Evolutionary conservation across 1,140 invertebrate genomes (phyloP).

Genomic region (Pogonomyrmex barbatus): DNA sequence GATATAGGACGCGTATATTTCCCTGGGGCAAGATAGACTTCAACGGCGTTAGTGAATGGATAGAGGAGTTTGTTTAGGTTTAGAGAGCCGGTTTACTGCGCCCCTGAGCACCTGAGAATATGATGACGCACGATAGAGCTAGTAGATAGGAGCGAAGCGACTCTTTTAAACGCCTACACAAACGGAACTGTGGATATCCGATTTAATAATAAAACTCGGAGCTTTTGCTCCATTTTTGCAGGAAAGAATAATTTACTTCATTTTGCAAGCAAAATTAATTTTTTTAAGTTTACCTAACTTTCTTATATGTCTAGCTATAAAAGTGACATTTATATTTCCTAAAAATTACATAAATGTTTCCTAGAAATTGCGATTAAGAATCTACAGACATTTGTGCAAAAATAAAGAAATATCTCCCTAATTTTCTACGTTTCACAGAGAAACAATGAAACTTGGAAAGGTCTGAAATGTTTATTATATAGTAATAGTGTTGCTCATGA

Average conservation of each 20-base stretch:
- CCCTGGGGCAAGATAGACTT: slow-evolving; percentile 46
- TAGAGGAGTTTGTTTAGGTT: slow-evolving; percentile 52
- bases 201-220: neutral
- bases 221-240: neutral
- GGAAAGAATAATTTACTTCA: neutral
- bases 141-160: neutral
- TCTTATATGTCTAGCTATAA: neutral
- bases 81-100: slow-evolving; percentile 39
- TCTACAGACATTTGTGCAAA: neutral
- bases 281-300: neutral
- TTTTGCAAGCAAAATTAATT: neutral
- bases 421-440: neutral
- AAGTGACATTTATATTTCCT: slow-evolving; percentile 17
- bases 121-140: slow-evolving; percentile 24
- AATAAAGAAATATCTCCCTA: neutral
- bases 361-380: neutral
- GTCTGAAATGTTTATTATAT: neutral
- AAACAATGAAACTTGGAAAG: neutral
- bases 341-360: neutral
- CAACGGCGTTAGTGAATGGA: slow-evolving; percentile 45
- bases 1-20: slow-evolving; percentile 33
- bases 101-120: slow-evolving; percentile 45
- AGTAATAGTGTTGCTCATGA: neutral
- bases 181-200: neutral
- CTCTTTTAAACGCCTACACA: slow-evolving; percentile 28